These are phyloP conservation scores for Ascaphus truei DNA, from an alignment of 2,113 vertebrate species.

Conservation along the genomic window DNA sequence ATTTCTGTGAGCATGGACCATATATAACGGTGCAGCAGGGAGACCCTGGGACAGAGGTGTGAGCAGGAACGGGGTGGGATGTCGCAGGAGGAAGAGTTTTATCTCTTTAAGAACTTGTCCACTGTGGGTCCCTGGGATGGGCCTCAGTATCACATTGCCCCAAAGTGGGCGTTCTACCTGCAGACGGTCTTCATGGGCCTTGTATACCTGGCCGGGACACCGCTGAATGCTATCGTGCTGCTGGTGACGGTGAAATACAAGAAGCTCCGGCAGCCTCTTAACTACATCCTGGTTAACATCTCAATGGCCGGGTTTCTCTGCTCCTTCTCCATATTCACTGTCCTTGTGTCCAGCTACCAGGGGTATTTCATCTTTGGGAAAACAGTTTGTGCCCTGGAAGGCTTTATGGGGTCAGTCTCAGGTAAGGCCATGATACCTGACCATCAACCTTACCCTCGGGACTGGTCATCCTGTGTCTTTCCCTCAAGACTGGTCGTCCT, in stretches of 20 bases:
- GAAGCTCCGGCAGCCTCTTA: conserved; percentile 72
- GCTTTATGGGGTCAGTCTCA: conserved; percentile 53
- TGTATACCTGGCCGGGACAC: conserved; percentile 64
- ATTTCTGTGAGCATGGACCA: background rate
- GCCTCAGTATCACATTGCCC: conserved; percentile 76
- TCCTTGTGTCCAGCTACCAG: conserved; percentile 62
- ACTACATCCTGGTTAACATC: conserved; percentile 79
- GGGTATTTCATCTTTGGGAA: conserved; percentile 72
- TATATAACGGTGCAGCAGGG: conserved; percentile 26
- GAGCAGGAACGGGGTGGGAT: conserved; percentile 37
- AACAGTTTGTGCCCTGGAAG: conserved; percentile 62
- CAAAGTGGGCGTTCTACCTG: conserved; percentile 70
- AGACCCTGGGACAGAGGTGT: background rate
- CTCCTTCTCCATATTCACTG: conserved; percentile 63
- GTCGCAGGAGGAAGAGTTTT: conserved; percentile 65
- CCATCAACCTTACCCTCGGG: too few species aligned
- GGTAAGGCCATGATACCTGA: conserved; percentile 45
- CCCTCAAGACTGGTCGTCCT: too few species aligned
- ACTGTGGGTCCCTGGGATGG: conserved; percentile 70
- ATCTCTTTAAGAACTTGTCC: conserved; percentile 71
- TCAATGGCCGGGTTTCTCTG: conserved; percentile 65
- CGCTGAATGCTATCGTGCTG: conserved; percentile 67
- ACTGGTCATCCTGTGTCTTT: too few species aligned
- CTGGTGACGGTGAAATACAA: conserved; percentile 70
- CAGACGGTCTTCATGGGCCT: conserved; percentile 74